These are phyloP conservation scores for Cantharis lateralis DNA, from an alignment of 2,888 invertebrate species.

Conservation along the genomic window DNA sequence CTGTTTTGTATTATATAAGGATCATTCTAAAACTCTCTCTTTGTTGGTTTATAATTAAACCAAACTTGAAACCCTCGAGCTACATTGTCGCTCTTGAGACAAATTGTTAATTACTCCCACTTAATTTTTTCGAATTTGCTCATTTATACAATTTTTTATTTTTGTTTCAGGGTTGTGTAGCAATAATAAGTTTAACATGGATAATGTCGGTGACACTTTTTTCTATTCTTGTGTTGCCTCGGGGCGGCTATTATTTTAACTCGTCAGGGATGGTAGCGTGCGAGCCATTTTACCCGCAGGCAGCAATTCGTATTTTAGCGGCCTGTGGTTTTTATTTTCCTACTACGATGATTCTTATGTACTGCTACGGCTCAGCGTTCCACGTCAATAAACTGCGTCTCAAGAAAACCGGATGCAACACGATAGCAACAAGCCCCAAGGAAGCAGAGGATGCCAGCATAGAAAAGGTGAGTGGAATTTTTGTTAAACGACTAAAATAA, in stretches of 20 bases:
- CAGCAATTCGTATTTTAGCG: slow-evolving; percentile 74
- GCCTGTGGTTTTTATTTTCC: slow-evolving; percentile 90
- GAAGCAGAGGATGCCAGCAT: slow-evolving; percentile 57
- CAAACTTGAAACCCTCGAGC: neutral
- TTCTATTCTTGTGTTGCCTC: slow-evolving; percentile 79
- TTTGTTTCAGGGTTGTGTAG: slow-evolving; percentile 77
- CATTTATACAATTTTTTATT: neutral
- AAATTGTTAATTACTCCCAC: neutral
- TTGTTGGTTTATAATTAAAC: neutral
- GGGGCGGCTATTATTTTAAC: slow-evolving; percentile 88
- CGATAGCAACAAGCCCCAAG: slow-evolving; percentile 55
- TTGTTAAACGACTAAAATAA: neutral
- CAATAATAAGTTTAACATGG: slow-evolving; percentile 84
- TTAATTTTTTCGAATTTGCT: neutral
- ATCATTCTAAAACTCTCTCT: neutral
- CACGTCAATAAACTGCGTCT: slow-evolving; percentile 82
- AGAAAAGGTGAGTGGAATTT: slow-evolving; percentile 57
- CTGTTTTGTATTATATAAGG: neutral
- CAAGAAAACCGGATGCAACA: slow-evolving; percentile 57
- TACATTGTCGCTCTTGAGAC: neutral
- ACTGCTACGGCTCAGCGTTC: slow-evolving; percentile 88
- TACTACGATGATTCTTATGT: slow-evolving; percentile 90
- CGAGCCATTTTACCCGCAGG: slow-evolving; percentile 83
- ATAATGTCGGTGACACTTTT: slow-evolving; percentile 83
- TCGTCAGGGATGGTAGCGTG: slow-evolving; percentile 84